These are phyloP conservation scores for Shinisaurus crocodilurus DNA, from an alignment of 2,113 vertebrate species.

Conservation along the genomic window DNA sequence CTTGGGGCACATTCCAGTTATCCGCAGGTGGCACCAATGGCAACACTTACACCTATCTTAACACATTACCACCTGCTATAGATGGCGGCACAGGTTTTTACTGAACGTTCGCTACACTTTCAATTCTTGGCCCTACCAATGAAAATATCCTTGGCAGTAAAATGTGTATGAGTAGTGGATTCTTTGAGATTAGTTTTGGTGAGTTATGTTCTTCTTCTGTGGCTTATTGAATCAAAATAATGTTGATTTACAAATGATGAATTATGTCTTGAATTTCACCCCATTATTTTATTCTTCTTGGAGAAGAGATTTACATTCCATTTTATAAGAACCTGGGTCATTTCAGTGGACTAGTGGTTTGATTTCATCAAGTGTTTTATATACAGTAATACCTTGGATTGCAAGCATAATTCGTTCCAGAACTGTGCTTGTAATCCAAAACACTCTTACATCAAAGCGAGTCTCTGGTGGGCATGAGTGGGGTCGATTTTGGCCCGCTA, in stretches of 20 bases:
- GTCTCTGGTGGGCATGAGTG: no score
- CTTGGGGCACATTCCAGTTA: no score
- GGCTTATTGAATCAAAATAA: background rate
- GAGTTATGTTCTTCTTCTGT: background rate
- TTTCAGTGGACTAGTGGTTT: background rate
- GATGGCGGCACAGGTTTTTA: background rate
- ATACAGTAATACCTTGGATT: no score
- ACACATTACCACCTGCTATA: background rate
- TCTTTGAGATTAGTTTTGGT: background rate
- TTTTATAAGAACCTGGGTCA: background rate
- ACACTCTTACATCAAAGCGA: no score
- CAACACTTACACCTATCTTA: background rate
- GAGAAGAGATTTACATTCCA: background rate
- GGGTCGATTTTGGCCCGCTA: no score
- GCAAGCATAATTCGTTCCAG: no score
- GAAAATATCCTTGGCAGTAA: background rate
- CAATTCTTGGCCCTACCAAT: background rate
- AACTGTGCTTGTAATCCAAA: no score
- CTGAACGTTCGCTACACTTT: background rate
- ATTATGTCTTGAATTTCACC: background rate
- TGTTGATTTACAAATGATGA: background rate
- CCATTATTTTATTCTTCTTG: background rate
- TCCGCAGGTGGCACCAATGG: no score
- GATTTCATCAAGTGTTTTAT: background rate
- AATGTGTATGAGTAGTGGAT: background rate